Evolutionary conservation across 2,797 vertebrate genomes (phyloP), one percentile per base, ranked within the genome.

Genomic region (Coracias cyanogaster): DNA sequence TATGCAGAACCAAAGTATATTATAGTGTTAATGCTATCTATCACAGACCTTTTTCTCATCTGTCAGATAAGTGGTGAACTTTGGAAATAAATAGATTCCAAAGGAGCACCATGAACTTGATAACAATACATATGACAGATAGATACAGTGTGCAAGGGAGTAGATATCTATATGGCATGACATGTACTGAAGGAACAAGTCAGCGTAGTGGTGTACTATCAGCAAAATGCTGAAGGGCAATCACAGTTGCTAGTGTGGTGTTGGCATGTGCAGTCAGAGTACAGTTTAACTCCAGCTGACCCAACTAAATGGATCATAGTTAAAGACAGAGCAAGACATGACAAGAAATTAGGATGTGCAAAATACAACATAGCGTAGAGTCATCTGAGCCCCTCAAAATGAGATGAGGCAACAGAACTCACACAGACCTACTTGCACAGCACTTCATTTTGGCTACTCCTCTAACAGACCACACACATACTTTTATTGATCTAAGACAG

Each of bases 401-500:
- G 3, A 74, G 29, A n/a, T 24, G 51, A 69, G 54, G 54, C 49
- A 70, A 62, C 15, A 55, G 49, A 72, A 70, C 29, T 31, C 1
- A 0, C 3, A 46, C 0, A 22, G 26, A 35, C 1, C 0, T 14
- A 33, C 29, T n/a, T 39, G 51, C 57, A 57, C 45, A 81, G 49
- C 41, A 35, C n/a, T 26, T 80, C 28, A 48, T 16, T 33, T 41
- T 33, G 69, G 46, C 26, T 51, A 8, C 19, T 76, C 58, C 46
- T 78, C 25, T 62, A 74, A 54, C 15, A 88, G 62, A 52, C 33
- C 54, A 54, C 43, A 45, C 24, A 82, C 31, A 39, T 25, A 54
- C 3, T 55, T 72, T 49, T 15, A 9, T 25, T 10, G 37, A 37
- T 6, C 17, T 46, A 57, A 54, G n/a, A 74, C 4, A 49, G 20